phyloP scores from a whole-genome alignment of 2,113 vertebrate genomes.

The Sinocyclocheilus rhinocerous region DNA sequence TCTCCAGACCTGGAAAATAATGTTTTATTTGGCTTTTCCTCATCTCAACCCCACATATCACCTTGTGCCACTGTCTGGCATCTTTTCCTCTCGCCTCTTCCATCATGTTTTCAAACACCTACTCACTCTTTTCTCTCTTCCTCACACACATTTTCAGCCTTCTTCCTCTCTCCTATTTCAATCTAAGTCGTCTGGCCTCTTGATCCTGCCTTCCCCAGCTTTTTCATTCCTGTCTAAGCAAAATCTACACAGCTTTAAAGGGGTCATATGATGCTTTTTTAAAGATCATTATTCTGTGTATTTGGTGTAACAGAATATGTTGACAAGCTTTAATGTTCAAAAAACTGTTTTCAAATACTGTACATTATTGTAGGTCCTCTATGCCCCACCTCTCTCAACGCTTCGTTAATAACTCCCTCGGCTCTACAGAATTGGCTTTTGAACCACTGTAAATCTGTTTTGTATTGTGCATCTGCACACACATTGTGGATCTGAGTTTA shows the following conservation, averaged over 20 bases:
- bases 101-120: conserved; percentile 9
- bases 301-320: no score
- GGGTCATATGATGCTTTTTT: no score
- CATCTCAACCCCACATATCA: not conserved
- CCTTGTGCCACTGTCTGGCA: conserved; percentile 25
- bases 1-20: not conserved
- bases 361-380: no score
- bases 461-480: not conserved
- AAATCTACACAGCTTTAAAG: conserved; percentile 25
- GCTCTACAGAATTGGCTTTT: conserved; percentile 22
- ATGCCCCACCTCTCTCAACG: no score
- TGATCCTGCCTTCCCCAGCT: conserved; percentile 9
- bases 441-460: conserved; percentile 4
- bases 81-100: not conserved
- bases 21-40: not conserved
- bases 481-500: not conserved
- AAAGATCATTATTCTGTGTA: no score
- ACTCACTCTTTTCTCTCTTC: conserved; percentile 27
- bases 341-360: no score
- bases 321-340: no score
- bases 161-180: conserved; percentile 8
- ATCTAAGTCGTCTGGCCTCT: conserved; percentile 19
- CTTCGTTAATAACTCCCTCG: conserved; percentile 23
- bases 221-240: conserved; percentile 37
- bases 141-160: not conserved